These are phyloP conservation scores for Drosophila borborema DNA, from an alignment of 2,888 invertebrate genomes.

Conservation along the genomic window DNA sequence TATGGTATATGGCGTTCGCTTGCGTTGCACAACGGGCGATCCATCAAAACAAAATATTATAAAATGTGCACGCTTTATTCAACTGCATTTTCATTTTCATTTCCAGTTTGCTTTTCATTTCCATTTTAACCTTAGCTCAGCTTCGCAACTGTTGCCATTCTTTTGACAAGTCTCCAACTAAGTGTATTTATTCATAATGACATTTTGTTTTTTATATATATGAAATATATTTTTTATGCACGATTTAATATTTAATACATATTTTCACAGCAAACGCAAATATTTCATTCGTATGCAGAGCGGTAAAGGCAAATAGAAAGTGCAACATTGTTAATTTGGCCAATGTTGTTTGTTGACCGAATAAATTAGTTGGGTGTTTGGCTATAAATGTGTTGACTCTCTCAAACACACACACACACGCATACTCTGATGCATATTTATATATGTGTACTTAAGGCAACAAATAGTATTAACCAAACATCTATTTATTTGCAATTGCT, in stretches of 20 bases:
- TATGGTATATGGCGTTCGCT: conserved; percentile 4
- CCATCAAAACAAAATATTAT: conserved; percentile 37
- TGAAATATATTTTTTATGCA: not conserved
- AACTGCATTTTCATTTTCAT: conserved; percentile 6
- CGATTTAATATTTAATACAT: not conserved
- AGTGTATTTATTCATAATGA: not conserved
- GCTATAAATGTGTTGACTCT: conserved; percentile 15
- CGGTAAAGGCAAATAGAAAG: conserved; percentile 1
- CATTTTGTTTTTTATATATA: not conserved
- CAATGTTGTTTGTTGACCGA: conserved; percentile 11
- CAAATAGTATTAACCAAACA: conserved; percentile 1
- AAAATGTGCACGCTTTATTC: conserved; percentile 30
- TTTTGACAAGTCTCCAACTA: not conserved
- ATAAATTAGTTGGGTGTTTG: conserved; percentile 22
- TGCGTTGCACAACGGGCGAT: conserved; percentile 9
- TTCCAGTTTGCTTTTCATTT: conserved; percentile 1
- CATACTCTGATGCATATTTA: not conserved
- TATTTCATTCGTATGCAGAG: not conserved
- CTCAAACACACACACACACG: not conserved
- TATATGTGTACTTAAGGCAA: not conserved
- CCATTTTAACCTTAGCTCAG: not conserved
- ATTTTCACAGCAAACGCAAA: not conserved
- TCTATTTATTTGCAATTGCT: not conserved
- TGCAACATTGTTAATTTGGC: conserved; percentile 12
- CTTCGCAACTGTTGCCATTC: not conserved